These are phyloP conservation scores for Caenorhabditis wallacei DNA, from an alignment of 2,888 invertebrate genomes.

Conservation along the genomic window DNA sequence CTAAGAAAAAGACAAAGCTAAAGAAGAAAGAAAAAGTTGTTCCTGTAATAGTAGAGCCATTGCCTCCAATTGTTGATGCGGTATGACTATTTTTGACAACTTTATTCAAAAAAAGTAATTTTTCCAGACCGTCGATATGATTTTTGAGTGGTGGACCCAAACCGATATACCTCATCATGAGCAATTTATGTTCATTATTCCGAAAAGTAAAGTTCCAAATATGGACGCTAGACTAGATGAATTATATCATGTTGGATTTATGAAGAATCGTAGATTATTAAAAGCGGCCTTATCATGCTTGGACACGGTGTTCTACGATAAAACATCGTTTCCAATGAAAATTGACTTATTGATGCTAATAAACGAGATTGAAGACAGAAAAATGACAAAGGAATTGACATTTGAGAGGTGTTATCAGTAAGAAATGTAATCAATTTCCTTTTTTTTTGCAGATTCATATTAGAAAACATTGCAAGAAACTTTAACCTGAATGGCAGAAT, in stretches of 20 bases:
- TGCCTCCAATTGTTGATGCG: conserved; percentile 17
- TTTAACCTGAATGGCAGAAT: conserved; percentile 55
- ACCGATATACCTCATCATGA: conserved; percentile 51
- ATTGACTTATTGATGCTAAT: conserved; percentile 57
- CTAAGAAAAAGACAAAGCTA: conserved; percentile 20
- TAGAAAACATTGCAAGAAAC: conserved; percentile 58
- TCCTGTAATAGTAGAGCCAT: conserved; percentile 23
- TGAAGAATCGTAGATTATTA: conserved; percentile 62
- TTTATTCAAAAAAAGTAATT: not conserved
- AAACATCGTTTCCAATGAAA: conserved; percentile 53
- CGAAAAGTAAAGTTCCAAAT: conserved; percentile 47
- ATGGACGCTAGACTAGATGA: conserved; percentile 56
- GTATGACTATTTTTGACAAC: no score
- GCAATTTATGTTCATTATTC: conserved; percentile 59
- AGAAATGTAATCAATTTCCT: not conserved
- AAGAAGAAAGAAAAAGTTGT: conserved; percentile 45
- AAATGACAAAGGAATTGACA: conserved; percentile 40
- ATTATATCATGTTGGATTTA: conserved; percentile 64
- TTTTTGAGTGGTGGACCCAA: conserved; percentile 61
- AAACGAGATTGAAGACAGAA: conserved; percentile 60
- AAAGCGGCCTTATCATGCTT: conserved; percentile 54
- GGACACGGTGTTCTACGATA: conserved; percentile 42
- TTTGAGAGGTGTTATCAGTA: conserved; percentile 62
- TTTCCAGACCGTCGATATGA: conserved; percentile 44
- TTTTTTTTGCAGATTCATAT: conserved; percentile 45